Evolutionary conservation across 2,888 invertebrate genomes (phyloP).

Genomic region (Parnassius glacialis): DNA sequence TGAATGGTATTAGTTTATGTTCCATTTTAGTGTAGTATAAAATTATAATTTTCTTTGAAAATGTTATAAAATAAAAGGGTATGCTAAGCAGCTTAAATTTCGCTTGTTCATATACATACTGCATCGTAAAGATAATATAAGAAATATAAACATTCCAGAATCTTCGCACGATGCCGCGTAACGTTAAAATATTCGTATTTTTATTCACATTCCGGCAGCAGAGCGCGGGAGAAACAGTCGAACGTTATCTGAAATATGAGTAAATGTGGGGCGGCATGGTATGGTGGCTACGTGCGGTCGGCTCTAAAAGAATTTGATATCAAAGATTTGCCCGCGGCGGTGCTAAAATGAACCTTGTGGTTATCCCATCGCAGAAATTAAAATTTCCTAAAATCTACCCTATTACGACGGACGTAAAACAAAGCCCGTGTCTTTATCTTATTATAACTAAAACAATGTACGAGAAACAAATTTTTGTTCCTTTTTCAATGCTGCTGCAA

Average conservation of each 20-base stretch:
- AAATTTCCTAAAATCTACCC: constrained; percentile 15
- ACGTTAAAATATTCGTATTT: constrained; percentile 63
- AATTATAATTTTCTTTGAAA: constrained; percentile 4
- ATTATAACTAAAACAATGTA: too few species aligned
- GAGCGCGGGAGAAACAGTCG: constrained; percentile 58
- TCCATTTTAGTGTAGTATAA: background rate
- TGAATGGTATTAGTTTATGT: too few species aligned
- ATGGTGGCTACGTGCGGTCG: constrained; percentile 62
- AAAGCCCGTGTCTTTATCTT: too few species aligned
- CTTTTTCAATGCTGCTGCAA: too few species aligned
- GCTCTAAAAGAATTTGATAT: constrained; percentile 75
- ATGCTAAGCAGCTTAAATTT: background rate
- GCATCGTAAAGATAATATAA: constrained; percentile 23
- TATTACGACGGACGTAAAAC: background rate
- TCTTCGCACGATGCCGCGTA: constrained; percentile 44
- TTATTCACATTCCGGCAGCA: constrained; percentile 56
- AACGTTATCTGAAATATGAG: constrained; percentile 75
- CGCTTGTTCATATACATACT: constrained; percentile 2
- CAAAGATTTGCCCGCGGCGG: constrained; percentile 60
- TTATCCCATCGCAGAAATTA: constrained; percentile 31
- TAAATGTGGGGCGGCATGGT: constrained; percentile 58
- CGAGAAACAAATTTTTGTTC: too few species aligned
- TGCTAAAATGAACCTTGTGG: constrained; percentile 42
- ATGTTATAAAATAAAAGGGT: constrained; percentile 6
- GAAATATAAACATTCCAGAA: constrained; percentile 44